These are phyloP conservation scores for Craniophora ligustri DNA, from an alignment of 2,888 invertebrate genomes.

Conservation along the genomic window DNA sequence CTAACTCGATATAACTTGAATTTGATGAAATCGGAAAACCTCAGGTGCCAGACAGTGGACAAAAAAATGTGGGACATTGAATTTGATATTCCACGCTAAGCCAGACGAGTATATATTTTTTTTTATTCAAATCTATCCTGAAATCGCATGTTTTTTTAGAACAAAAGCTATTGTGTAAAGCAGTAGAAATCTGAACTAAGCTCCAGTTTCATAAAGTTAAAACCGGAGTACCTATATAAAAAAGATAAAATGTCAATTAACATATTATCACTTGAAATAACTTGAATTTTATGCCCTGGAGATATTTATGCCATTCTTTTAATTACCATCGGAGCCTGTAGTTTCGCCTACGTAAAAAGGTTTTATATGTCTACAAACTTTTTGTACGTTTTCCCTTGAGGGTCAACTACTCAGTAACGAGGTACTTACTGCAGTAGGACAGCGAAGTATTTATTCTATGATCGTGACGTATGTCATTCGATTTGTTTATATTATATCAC, in stretches of 20 bases:
- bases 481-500: no score
- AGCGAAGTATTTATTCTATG: no score
- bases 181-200: constrained; percentile 25
- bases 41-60: not conserved
- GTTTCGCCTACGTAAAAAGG: no score
- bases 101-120: constrained; percentile 3
- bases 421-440: no score
- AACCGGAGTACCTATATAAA: not conserved
- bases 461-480: no score
- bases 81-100: constrained; percentile 27
- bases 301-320: constrained; percentile 16
- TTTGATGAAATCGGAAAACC: constrained; percentile 24
- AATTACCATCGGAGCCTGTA: not conserved
- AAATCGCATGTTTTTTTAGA: not conserved
- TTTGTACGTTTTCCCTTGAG: no score
- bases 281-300: constrained; percentile 14
- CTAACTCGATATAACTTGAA: no score
- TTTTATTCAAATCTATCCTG: not conserved
- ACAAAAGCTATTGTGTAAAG: constrained; percentile 20
- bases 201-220: not conserved
- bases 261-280: no score
- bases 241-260: no score
- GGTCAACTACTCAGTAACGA: no score
- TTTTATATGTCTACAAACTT: no score
- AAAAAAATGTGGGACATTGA: constrained; percentile 8